Base-by-base conservation (phyloP, 2,113 vertebrate species). In the Pseudopodoces humilis region DNA sequence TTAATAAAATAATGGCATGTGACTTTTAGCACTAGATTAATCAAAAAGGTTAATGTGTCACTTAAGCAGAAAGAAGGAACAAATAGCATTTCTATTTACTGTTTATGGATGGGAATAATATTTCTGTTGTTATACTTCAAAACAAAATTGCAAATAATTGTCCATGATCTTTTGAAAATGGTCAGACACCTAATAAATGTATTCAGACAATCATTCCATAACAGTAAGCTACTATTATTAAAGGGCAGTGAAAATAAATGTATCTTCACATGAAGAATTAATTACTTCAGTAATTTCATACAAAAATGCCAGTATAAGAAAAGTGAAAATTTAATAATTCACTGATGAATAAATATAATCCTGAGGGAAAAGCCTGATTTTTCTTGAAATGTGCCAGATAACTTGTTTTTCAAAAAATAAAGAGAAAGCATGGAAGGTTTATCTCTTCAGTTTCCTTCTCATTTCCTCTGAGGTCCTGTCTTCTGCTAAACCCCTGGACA, bases 1-100 rank as follows among this genome's bases (percentile, higher is more conserved):
- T 94, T 92, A 92, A 85, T 93, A 95, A 67, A 97, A 92, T 65
- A 97, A 91, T 80, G 33, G 3, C 65, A 71, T 39, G 56, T 93
- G 92, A 92, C 62, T 91, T 80, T 55, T 70, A 90, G 8, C 3
- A 33, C 46, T 86, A 77, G 43, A 94, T 94, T 94, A 92, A 88
- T 84, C 58, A 77, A 72, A 90, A 92, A 93, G 28, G 28, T 86
- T 91, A 94, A 71, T 4, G 1, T 67, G 80, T 82, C 39, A 63
- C 76, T 92, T 90, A 72, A 82, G 59, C n/a, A 59, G 80, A 87
- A 78, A 79, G 43, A 92, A 90, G 50, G 37, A 88, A 62, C 2
- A 93, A 90, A 83, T 72, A 68, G 2, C 6, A 44, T 52, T 88
- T 93, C 19, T 90, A 27, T 92, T 91, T 90, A 72, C 13, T 83